Percentiles rank a stretch among this genome's conserved stretches.
Conservation (phyloP, 2,113 vertebrate genomes). For the Rhinopomastus cyanomelas region DNA sequence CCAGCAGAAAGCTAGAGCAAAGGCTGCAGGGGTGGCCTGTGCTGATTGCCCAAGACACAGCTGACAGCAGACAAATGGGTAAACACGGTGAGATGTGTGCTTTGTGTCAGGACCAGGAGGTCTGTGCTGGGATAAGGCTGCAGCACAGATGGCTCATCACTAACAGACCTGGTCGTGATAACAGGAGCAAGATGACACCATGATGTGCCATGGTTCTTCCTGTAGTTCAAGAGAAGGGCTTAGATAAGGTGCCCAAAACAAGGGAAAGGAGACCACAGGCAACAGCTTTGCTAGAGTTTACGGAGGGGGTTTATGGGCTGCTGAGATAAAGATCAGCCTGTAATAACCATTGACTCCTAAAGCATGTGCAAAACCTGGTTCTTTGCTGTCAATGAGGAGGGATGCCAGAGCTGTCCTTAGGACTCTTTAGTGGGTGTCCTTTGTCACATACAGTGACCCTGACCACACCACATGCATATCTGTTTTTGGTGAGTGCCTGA, state of each 20-base stretch:
- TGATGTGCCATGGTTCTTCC: neutral
- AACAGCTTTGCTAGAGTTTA: neutral
- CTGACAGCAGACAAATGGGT: conserved; percentile 14
- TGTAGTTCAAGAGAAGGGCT: neutral
- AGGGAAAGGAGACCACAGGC: neutral
- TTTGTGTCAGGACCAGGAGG: neutral
- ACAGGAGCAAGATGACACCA: neutral
- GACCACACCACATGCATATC: neutral
- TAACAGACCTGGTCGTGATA: conserved; percentile 17
- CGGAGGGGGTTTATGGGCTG: neutral
- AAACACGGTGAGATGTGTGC: neutral
- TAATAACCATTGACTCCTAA: neutral
- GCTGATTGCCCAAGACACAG: neutral
- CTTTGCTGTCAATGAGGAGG: neutral
- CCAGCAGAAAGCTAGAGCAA: neutral
- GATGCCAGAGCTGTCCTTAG: neutral
- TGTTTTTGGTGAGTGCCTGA: neutral
- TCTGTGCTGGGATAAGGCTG: conserved; percentile 24
- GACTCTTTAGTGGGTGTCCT: neutral
- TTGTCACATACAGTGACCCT: neutral
- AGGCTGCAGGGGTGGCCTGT: neutral
- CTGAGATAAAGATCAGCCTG: conserved; percentile 26
- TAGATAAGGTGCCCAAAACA: conserved; percentile 11
- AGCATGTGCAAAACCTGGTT: neutral
- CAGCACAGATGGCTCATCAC: conserved; percentile 34